A percentile compares a stretch with the other conserved stretches of the same genome.
Evolutionary conservation across 2,797 vertebrate species (phyloP).

Genomic region (Aeoliscus strigatus): DNA sequence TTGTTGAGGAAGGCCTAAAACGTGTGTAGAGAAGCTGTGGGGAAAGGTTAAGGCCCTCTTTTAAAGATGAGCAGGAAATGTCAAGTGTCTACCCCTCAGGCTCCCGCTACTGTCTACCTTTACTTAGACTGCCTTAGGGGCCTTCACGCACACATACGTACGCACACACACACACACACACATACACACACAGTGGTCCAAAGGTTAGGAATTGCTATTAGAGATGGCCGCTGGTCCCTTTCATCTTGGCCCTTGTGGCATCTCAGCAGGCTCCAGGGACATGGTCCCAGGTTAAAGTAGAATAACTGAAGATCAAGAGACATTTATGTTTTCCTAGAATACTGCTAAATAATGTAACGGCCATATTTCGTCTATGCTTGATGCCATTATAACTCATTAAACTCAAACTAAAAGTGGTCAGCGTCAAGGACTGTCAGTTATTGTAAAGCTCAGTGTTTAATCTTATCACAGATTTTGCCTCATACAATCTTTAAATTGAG

Average conservation of each 20-base stretch:
- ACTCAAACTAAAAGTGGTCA: too few species aligned
- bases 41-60: constrained; percentile 74
- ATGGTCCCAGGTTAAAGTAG: constrained; percentile 40
- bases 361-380: too few species aligned
- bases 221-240: constrained; percentile 51
- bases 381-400: too few species aligned
- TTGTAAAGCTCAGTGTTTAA: too few species aligned
- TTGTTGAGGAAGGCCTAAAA: constrained; percentile 52
- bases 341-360: too few species aligned
- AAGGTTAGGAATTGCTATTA: constrained; percentile 62
- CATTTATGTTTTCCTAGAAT: constrained; percentile 17
- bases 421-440: too few species aligned
- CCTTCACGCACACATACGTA: constrained; percentile 22
- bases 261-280: constrained; percentile 34
- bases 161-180: constrained; percentile 18
- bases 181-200: constrained; percentile 27
- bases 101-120: constrained; percentile 48
- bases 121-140: constrained; percentile 50
- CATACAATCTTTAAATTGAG: too few species aligned
- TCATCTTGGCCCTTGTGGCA: constrained; percentile 50
- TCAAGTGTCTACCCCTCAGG: constrained; percentile 72
- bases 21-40: constrained; percentile 63
- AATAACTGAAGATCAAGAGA: constrained; percentile 28
- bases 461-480: too few species aligned
- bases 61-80: constrained; percentile 74